Base-by-base conservation (phyloP, 2,113 vertebrate species). In the Typhlomys cinereus region DNA sequence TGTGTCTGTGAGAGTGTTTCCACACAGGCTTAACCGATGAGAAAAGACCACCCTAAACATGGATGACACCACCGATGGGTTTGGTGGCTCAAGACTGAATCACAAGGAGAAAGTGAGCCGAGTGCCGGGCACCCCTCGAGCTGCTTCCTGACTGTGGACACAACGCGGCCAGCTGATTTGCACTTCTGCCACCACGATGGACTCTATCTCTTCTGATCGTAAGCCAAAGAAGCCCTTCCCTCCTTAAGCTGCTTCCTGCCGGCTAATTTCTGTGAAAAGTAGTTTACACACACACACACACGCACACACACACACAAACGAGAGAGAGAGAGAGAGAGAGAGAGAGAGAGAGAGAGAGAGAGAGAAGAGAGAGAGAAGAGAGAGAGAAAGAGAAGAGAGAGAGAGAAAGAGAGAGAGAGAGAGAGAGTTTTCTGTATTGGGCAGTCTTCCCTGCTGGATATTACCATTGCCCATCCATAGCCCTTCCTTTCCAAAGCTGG, bases 401-500 rank as follows among this genome's bases (percentile, higher is more conserved):
- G n/a, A n/a, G n/a, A n/a, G n/a, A n/a, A n/a, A n/a, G n/a, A n/a
- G n/a, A n/a, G n/a, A n/a, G n/a, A n/a, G n/a, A n/a, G n/a, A n/a
- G n/a, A n/a, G n/a, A n/a, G n/a, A n/a, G n/a, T n/a, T n/a, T n/a
- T n/a, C n/a, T n/a, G n/a, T n/a, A n/a, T n/a, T n/a, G n/a, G n/a
- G n/a, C n/a, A n/a, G n/a, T n/a, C 13, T 29, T 8, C 25, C 34
- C 46, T 0, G 12, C n/a, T 5, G 7, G 82, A 86, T 23, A 27
- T 25, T 1, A 21, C 15, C 3, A 1, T 34, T 0, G 1, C 21
- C 27, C n/a, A 41, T 54, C 20, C n/a, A n/a, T n/a, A n/a, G n/a
- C n/a, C n/a, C n/a, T n/a, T n/a, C n/a, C n/a, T n/a, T n/a, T n/a
- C n/a, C n/a, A n/a, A n/a, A n/a, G n/a, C n/a, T n/a, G n/a, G n/a